A percentile compares a stretch with the other conserved stretches of the same genome.
phyloP scores from a whole-genome alignment of 1,140 invertebrate species.

The Drosophila sproati region DNA sequence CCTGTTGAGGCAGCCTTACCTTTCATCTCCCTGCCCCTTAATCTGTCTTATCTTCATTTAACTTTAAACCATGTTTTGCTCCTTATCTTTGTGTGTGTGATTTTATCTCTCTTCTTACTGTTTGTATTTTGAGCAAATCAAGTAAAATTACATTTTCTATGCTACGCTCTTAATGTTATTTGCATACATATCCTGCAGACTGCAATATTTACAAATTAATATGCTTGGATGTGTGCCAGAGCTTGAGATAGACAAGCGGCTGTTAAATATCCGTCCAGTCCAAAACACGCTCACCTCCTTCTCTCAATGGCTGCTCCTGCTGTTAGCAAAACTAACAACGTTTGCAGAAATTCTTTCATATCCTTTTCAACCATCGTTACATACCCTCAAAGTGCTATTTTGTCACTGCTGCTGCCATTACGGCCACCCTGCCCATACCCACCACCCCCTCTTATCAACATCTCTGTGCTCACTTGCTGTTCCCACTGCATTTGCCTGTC shows the following conservation, averaged over 20 bases:
- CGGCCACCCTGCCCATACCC: slow-evolving; percentile 21
- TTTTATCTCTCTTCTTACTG: slow-evolving; percentile 16
- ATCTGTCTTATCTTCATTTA: slow-evolving; percentile 69
- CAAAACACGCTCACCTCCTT: background rate
- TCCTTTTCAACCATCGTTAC: slow-evolving; percentile 76
- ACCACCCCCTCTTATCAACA: background rate
- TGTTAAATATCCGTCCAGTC: slow-evolving; percentile 10
- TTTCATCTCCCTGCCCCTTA: slow-evolving; percentile 30
- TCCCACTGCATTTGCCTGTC: slow-evolving; percentile 49
- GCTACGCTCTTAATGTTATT: slow-evolving; percentile 75
- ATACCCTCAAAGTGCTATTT: slow-evolving; percentile 82
- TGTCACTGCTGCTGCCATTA: slow-evolving; percentile 62
- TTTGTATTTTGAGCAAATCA: slow-evolving; percentile 82
- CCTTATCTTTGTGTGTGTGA: slow-evolving; percentile 57
- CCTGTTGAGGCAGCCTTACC: slow-evolving; percentile 45
- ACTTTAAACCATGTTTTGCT: slow-evolving; percentile 65
- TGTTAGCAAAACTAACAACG: slow-evolving; percentile 61
- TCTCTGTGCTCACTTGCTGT: background rate
- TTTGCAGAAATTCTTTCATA: slow-evolving; percentile 81
- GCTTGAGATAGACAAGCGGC: slow-evolving; percentile 37
- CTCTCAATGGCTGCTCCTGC: background rate
- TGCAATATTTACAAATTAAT: slow-evolving; percentile 80
- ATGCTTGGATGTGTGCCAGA: slow-evolving; percentile 29
- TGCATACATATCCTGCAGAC: slow-evolving; percentile 81
- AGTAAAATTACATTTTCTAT: slow-evolving; percentile 83